Base-by-base conservation (phyloP, 2,888 invertebrate species). In the Panopea generosa region DNA sequence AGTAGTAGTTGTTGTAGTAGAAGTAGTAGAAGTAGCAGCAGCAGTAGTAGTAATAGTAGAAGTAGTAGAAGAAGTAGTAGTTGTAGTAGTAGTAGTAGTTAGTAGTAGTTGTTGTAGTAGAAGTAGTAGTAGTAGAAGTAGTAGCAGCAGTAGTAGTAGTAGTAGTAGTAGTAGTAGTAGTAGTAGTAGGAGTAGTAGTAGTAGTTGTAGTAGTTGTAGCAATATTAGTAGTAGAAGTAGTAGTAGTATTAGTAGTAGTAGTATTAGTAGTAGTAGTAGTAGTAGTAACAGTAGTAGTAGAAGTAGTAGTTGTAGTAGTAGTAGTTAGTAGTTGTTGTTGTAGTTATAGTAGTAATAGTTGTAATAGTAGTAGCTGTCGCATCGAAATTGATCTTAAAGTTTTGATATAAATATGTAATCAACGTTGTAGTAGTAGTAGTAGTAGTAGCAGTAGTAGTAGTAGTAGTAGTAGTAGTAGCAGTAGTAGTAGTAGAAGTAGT, bases 401-500 rank as follows among this genome's bases (percentile, higher is more conserved):
- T n/a, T n/a, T n/a, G n/a, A n/a, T n/a, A n/a, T n/a, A n/a, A n/a
- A n/a, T n/a, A n/a, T n/a, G n/a, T n/a, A n/a, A n/a, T n/a, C n/a
- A n/a, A n/a, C n/a, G n/a, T n/a, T n/a, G n/a, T n/a, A n/a, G n/a
- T n/a, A n/a, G n/a, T n/a, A n/a, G n/a, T n/a, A n/a, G n/a, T n/a
- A n/a, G n/a, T n/a, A n/a, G n/a, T n/a, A n/a, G n/a, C n/a, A n/a
- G 60, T 60, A 47, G 29, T 43, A 47, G 62, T 50, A 50, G 62
- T 62, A 62, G 62, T 50, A 9, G 62, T 24, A 62, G 27, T 62
- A 62, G 50, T 50, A 14, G 7, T 11, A 62, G 62, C 50, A 62
- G 62, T 62, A 62, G 62, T 62, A 52, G 62, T 62, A 29, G 50
- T 62, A 62, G 50, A 50, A 50, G 50, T 52, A 62, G 27, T 27